phyloP scores from a whole-genome alignment of 2,797 vertebrate species.

The Falco biarmicus region DNA sequence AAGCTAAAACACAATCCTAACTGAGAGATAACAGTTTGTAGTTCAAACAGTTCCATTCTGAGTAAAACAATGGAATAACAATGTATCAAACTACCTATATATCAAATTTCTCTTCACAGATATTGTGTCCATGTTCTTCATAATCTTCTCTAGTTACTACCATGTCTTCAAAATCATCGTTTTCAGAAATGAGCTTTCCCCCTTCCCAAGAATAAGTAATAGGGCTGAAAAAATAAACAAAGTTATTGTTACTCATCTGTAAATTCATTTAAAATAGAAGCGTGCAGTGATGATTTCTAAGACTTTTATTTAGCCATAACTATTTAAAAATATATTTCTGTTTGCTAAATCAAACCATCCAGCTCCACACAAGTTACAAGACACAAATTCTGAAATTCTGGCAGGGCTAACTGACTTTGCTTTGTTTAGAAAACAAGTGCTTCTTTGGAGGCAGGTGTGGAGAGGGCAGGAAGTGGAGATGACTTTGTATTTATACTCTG shows the following conservation, averaged over 20 bases:
- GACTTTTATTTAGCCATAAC: neutral
- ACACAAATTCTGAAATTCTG: neutral
- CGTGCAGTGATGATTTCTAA: neutral
- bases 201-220: slow-evolving; percentile 95
- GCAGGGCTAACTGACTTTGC: neutral
- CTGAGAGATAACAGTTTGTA: slow-evolving; percentile 12
- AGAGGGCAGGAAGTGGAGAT: neutral
- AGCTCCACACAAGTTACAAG: neutral
- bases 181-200: slow-evolving; percentile 92
- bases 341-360: neutral
- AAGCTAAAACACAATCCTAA: slow-evolving; percentile 61
- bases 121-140: slow-evolving; percentile 94
- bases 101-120: slow-evolving; percentile 99
- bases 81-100: slow-evolving; percentile 77
- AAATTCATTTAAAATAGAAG: neutral
- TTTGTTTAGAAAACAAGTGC: neutral
- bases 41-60: neutral
- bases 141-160: slow-evolving; percentile 96
- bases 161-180: slow-evolving; percentile 96
- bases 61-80: neutral
- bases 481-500: neutral
- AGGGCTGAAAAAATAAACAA: slow-evolving; percentile 82
- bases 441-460: neutral
- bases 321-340: neutral
- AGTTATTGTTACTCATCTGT: neutral